Base-by-base conservation (phyloP, 2,113 vertebrate genomes). In the Neomonachus schauinslandi region DNA sequence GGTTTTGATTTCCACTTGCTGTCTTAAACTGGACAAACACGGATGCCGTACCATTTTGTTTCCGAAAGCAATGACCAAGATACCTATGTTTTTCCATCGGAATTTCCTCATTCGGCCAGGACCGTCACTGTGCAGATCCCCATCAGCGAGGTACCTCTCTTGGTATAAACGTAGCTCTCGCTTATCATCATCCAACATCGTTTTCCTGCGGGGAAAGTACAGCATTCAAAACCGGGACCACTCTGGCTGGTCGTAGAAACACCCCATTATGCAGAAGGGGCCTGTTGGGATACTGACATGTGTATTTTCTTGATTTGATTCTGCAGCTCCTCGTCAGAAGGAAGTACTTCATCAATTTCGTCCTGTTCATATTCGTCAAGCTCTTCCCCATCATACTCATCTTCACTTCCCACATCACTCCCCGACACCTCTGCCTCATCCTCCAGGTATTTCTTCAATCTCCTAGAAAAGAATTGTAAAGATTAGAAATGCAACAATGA, bases 341-440 rank as follows among this genome's bases (percentile, higher is more conserved):
- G 99, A 69, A 99, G 99, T 0, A 99, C 99, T 95, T 99, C 99
- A 0, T 99, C 99, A 81, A 99, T 98, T 8, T 99, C 93, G 0
- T 99, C 99, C 59, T 99, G 99, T 97, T 99, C 99, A 0, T 99
- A 99, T 16, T 99, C 99, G 1, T 99, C 98, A 7, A 99, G 97
- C 7, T 99, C 99, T 87, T 99, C 98, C 0, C 99, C 99, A 0
- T 98, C 99, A 0, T 99, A 99, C 22, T 99, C 99, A 4, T 99
- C 99, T 2, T 99, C 99, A 3, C 99, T 99, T 26, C 99, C 99
- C 33, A 98, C n/a, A 0, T 99, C 99, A 2, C 99, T 99, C 63
- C 99, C 99, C 0, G 99, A 99, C 6, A 99, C 99, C 98, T 99
- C 99, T 0, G 99, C 99, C 97, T 99, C 99, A 0, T 99, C 99